phyloP scores from a whole-genome alignment of 2,888 invertebrate species.

The Eupithecia tripunctaria region DNA sequence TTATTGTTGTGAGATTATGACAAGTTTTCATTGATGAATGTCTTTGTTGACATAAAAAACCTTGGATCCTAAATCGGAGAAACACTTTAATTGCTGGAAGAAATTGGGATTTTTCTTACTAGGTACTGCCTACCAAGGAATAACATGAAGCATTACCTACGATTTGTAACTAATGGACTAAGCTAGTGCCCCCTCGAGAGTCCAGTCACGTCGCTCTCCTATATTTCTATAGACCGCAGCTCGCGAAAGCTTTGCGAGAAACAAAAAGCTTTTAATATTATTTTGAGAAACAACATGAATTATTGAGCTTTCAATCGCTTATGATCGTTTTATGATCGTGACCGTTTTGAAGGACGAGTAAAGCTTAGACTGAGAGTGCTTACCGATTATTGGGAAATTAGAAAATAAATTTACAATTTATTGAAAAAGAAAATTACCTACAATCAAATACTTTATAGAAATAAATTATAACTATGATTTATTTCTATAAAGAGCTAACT shows the following conservation, averaged over 20 bases:
- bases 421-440: too few species aligned
- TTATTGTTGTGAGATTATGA: too few species aligned
- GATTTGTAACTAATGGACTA: not conserved
- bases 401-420: too few species aligned
- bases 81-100: not conserved
- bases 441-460: too few species aligned
- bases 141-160: not conserved
- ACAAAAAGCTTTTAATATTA: slow-evolving; percentile 61
- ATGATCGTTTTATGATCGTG: slow-evolving; percentile 1
- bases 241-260: slow-evolving; percentile 57
- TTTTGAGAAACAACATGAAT: slow-evolving; percentile 55
- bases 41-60: too few species aligned
- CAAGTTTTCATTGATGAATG: too few species aligned
- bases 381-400: not conserved
- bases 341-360: slow-evolving; percentile 6
- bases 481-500: too few species aligned
- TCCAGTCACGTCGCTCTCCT: slow-evolving; percentile 59
- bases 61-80: too few species aligned
- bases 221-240: slow-evolving; percentile 66
- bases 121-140: not conserved
- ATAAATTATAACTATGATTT: too few species aligned
- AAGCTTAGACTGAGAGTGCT: not conserved
- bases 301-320: slow-evolving; percentile 48
- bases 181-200: slow-evolving; percentile 35
- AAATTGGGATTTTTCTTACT: not conserved